A percentile compares a stretch with the other conserved stretches of the same genome.
These are phyloP conservation scores for Brachycybe producta DNA, from an alignment of 2,888 invertebrate genomes.

Conservation along the genomic window DNA sequence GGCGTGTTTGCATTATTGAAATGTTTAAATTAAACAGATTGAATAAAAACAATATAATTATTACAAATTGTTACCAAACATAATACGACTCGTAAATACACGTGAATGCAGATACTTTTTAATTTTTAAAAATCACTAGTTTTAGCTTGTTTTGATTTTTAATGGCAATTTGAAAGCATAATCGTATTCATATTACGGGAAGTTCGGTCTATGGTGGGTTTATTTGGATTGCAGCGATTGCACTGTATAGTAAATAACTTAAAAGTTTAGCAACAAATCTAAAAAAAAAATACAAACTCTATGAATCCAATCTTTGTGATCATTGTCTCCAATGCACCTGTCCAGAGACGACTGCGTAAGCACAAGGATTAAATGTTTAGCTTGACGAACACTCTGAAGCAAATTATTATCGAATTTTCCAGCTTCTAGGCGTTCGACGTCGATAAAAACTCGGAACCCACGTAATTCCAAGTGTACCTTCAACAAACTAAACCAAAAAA, in stretches of 20 bases:
- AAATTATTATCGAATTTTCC: slow-evolving; percentile 98
- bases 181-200: too few species aligned
- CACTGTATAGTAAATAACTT: too few species aligned
- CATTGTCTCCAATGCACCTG: slow-evolving; percentile 78
- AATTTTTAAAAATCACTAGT: too few species aligned
- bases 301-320: slow-evolving; percentile 98
- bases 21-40: too few species aligned
- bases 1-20: too few species aligned
- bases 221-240: too few species aligned
- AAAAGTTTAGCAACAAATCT: too few species aligned
- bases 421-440: slow-evolving; percentile 92
- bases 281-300: slow-evolving; percentile 49
- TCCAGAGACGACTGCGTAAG: slow-evolving; percentile 90
- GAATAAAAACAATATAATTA: too few species aligned
- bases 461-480: slow-evolving; percentile 93
- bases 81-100: too few species aligned
- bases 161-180: too few species aligned
- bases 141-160: not conserved
- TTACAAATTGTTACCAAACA: not conserved
- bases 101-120: too few species aligned
- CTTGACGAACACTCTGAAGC: slow-evolving; percentile 89
- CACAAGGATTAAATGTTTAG: slow-evolving; percentile 90
- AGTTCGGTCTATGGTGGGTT: too few species aligned
- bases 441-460: slow-evolving; percentile 94
- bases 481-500: slow-evolving; percentile 37